Base-by-base conservation (phyloP, 2,113 vertebrate genomes). In the Daubentonia madagascariensis region DNA sequence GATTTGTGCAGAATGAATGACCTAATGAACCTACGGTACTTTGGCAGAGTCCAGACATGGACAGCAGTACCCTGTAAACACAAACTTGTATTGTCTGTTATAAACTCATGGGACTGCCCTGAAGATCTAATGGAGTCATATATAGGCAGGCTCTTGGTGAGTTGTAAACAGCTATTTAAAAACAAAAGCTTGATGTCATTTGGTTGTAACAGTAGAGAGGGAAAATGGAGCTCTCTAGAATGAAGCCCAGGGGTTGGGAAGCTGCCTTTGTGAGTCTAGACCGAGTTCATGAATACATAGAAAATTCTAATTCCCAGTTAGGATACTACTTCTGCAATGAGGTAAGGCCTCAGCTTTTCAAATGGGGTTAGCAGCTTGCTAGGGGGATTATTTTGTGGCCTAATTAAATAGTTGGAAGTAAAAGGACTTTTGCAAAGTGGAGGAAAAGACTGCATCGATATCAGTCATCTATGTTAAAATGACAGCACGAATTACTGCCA, bases 371-470 rank as follows among this genome's bases (percentile, higher is more conserved):
- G 72, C 76, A 57, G 43, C 92, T 98, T 97, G 93, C 97, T 79
- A 32, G 63, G 16, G 68, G 72, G 79, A 91, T 78, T 90, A 76
- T 94, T 48, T 17, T 45, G 57, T 28, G 63, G 93, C 79, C 91
- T 94, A 96, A 97, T 95, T 96, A 97, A 92, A 87, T 83, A 95
- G 83, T 95, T 90, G 63, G 89, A 81, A 98, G 88, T 95, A 90
- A 97, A 98, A 93, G n/a, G 93, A 86, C 84, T 78, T 97, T 90
- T 70, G n/a, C 14, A 88, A 98, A 94, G 65, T 88, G 89, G 92
- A 97, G 78, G 52, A 65, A 89, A 91, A 96, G 90, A 63, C 23
- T 40, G 40, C 23, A 65, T 37, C 2, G 5, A 16, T 80, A 88
- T 91, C 94, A 98, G 93, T 93, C 94, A 94, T 8, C 94, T 95